Percentiles rank a stretch among this genome's conserved stretches.
phyloP scores from a whole-genome alignment of 2,113 vertebrate genomes.

The Piliocolobus tephrosceles region DNA sequence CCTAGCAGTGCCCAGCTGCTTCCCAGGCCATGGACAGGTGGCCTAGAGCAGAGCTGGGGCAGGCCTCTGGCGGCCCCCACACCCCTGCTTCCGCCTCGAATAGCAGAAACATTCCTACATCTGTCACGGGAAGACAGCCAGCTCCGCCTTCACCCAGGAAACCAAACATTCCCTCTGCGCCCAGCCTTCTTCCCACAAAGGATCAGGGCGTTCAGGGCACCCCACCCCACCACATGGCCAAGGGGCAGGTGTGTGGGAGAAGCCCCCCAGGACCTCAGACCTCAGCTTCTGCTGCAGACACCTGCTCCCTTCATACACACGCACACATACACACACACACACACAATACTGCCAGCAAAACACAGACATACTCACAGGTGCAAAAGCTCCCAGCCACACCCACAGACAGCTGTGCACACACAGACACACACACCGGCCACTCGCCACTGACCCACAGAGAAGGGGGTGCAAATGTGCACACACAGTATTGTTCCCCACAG shows the following conservation, averaged over 20 bases:
- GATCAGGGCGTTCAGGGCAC: not conserved
- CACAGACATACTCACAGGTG: not conserved
- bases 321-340: not conserved
- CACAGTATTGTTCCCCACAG: accelerated
- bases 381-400: not conserved
- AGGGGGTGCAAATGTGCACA: no score
- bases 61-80: not conserved
- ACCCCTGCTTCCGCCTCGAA: conserved; percentile 81
- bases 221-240: not conserved
- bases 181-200: conserved; percentile 75
- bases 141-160: conserved; percentile 73
- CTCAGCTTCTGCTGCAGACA: not conserved
- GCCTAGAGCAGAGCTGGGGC: not conserved
- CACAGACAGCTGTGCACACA: conserved; percentile 1
- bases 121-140: conserved; percentile 78
- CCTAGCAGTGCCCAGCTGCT: conserved; percentile 44
- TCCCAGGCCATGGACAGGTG: conserved; percentile 80
- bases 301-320: not conserved
- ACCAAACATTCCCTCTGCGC: conserved; percentile 72
- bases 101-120: conserved; percentile 82
- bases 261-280: not conserved
- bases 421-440: not conserved
- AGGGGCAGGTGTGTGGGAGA: conserved; percentile 45
- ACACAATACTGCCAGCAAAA: not conserved
- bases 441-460: not conserved